Percentiles rank a stretch among this genome's conserved stretches.
Evolutionary conservation across 2,888 invertebrate genomes (phyloP).

Genomic region (Petrolisthes cinctipes): DNA sequence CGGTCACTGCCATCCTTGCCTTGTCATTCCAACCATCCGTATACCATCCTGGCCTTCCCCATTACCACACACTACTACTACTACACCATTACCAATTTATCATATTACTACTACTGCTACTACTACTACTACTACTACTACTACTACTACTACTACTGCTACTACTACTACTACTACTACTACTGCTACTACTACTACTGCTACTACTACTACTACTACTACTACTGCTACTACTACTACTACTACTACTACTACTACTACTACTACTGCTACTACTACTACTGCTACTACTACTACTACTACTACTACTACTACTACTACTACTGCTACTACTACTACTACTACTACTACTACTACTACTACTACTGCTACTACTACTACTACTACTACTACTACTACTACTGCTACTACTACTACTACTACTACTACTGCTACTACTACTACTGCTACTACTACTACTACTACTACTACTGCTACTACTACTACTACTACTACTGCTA

Average conservation of each 20-base stretch:
- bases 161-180: not conserved
- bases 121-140: not conserved
- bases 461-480: not conserved
- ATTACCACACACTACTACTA: no score
- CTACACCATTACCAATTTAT: no score
- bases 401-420: not conserved
- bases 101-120: not conserved
- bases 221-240: not conserved
- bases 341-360: not conserved
- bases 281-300: not conserved
- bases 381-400: constrained; percentile 36
- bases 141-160: not conserved
- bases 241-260: not conserved
- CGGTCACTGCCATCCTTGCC: no score
- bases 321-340: not conserved
- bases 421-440: not conserved
- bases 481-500: constrained; percentile 20
- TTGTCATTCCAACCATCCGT: no score
- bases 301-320: not conserved
- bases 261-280: not conserved
- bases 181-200: not conserved
- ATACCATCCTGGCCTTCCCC: no score
- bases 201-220: not conserved
- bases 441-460: not conserved
- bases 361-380: not conserved